Evolutionary conservation across 1,140 invertebrate species (phyloP).

Genomic region (Maniola jurtina): DNA sequence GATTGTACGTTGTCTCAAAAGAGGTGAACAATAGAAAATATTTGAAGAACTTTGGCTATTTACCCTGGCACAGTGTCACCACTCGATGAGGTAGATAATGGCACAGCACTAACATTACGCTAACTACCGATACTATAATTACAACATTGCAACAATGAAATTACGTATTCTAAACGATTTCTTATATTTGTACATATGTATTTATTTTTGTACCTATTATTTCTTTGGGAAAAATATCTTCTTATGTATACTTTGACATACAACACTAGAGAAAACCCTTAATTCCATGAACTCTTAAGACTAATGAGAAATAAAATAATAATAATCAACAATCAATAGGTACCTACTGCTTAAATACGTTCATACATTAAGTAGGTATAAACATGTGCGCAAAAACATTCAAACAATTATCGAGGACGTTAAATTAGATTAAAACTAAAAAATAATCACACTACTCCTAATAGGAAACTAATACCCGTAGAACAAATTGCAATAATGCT

Average conservation of each 20-base stretch:
- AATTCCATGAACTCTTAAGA: slow-evolving; percentile 47
- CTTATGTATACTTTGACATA: slow-evolving; percentile 44
- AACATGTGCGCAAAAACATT: slow-evolving; percentile 63
- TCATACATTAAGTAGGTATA: slow-evolving; percentile 48
- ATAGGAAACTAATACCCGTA: slow-evolving; percentile 79
- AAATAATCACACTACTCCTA: slow-evolving; percentile 72
- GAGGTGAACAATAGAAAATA: slow-evolving; percentile 64
- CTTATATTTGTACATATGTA: slow-evolving; percentile 38
- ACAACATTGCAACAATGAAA: slow-evolving; percentile 70
- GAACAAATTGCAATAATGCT: slow-evolving; percentile 70
- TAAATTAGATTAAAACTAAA: slow-evolving; percentile 60
- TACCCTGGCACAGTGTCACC: slow-evolving; percentile 64
- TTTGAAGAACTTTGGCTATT: slow-evolving; percentile 70
- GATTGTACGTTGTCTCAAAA: slow-evolving; percentile 47
- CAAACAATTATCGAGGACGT: slow-evolving; percentile 48
- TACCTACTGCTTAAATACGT: slow-evolving; percentile 49
- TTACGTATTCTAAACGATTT: slow-evolving; percentile 65
- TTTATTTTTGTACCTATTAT: slow-evolving; percentile 75
- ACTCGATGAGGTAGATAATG: slow-evolving; percentile 73
- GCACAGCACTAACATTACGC: slow-evolving; percentile 62
- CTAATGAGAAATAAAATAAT: slow-evolving; percentile 74
- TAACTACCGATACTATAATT: slow-evolving; percentile 61
- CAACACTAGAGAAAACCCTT: slow-evolving; percentile 53
- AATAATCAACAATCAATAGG: slow-evolving; percentile 74
- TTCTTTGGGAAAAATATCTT: slow-evolving; percentile 73